phyloP scores from a whole-genome alignment of 1,140 invertebrate genomes.

The Pseudomyrmex gracilis region DNA sequence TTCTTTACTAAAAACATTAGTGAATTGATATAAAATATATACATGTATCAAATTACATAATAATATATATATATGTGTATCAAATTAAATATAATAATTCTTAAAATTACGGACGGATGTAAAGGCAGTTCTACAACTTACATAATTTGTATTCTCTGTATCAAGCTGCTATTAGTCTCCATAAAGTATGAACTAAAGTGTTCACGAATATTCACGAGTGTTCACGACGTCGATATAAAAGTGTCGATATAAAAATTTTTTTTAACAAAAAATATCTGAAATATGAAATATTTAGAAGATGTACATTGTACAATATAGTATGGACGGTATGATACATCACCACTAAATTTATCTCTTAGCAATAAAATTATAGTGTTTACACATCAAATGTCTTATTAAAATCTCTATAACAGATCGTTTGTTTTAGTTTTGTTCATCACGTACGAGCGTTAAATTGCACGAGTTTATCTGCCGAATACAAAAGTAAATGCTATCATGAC shows the following conservation, averaged over 20 bases:
- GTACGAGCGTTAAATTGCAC: too few relatives aligned
- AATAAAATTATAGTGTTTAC: background rate
- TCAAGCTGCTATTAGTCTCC: constrained; percentile 34
- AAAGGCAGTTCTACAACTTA: constrained; percentile 19
- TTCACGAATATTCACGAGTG: too few relatives aligned
- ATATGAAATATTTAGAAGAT: background rate
- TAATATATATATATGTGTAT: too few relatives aligned
- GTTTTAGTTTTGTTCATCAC: background rate
- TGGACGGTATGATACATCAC: too few relatives aligned
- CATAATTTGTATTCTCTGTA: background rate
- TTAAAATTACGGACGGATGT: constrained; percentile 39
- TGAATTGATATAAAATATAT: constrained; percentile 58
- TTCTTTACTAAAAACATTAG: constrained; percentile 49
- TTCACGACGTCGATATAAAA: background rate
- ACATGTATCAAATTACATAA: constrained; percentile 33
- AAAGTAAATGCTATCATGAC: constrained; percentile 69
- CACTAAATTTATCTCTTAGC: too few relatives aligned
- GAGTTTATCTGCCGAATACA: constrained; percentile 70
- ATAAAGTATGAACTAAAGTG: constrained; percentile 28
- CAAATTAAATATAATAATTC: constrained; percentile 30
- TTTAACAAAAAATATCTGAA: too few relatives aligned
- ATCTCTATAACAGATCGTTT: background rate
- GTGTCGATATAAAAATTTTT: background rate
- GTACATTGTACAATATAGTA: background rate
- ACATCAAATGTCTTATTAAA: background rate